Evolutionary conservation across 2,888 invertebrate species (phyloP).

Genomic region (Cheilosia vulpina): DNA sequence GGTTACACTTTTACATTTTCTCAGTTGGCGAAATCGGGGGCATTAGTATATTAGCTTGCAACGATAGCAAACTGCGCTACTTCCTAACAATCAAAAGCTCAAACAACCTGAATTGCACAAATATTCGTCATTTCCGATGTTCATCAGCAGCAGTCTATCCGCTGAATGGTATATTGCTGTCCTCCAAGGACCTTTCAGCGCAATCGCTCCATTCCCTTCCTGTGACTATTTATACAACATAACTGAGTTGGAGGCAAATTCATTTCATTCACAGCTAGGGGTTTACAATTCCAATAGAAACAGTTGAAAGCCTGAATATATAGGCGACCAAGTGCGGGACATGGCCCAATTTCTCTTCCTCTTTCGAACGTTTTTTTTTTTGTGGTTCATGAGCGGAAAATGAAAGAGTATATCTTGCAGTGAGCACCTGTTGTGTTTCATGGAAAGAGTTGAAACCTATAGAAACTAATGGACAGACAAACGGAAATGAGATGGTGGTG

Average conservation of each 20-base stretch:
- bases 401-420: constrained; percentile 31
- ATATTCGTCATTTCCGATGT: constrained; percentile 8
- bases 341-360: constrained; percentile 30
- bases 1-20: no score
- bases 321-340: constrained; percentile 4
- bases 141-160: background rate
- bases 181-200: constrained; percentile 1
- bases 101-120: constrained; percentile 8
- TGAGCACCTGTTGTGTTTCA: constrained; percentile 22
- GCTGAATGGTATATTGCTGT: background rate
- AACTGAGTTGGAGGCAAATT: constrained; percentile 21
- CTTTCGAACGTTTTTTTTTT: constrained; percentile 35
- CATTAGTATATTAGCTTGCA: background rate
- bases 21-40: background rate
- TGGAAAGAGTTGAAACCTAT: constrained; percentile 34
- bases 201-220: background rate
- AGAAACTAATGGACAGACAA: constrained; percentile 30
- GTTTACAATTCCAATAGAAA: constrained; percentile 14
- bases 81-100: constrained; percentile 29
- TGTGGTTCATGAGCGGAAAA: constrained; percentile 61
- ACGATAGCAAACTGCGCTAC: background rate
- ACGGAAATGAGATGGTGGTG: constrained; percentile 46
- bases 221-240: background rate
- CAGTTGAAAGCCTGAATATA: constrained; percentile 16
- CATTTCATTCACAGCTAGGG: constrained; percentile 23